Conservation (phyloP, 1,140 invertebrate genomes). For the Anthonomus grandis region DNA sequence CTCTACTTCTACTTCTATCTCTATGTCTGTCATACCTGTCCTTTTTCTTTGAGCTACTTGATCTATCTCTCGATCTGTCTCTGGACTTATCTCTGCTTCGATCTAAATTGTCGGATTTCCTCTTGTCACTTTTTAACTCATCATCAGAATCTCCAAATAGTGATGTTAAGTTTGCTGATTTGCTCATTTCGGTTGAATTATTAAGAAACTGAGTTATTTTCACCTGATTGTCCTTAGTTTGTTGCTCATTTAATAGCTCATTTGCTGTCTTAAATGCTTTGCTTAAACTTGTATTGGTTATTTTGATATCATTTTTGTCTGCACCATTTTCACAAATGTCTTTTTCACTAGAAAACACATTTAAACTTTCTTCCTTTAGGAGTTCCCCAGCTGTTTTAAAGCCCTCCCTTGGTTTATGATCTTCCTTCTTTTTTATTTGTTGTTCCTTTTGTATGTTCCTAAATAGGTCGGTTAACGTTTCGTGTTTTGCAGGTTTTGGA, state of each 20-base stretch:
- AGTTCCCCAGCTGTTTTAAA: slow-evolving; percentile 7
- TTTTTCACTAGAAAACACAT: no score
- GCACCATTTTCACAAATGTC: background rate
- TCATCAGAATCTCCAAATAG: slow-evolving; percentile 32
- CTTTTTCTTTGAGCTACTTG: slow-evolving; percentile 8
- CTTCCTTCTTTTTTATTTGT: background rate
- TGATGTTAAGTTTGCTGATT: slow-evolving; percentile 19
- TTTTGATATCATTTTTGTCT: background rate
- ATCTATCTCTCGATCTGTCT: background rate
- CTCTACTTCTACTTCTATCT: slow-evolving; percentile 18
- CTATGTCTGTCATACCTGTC: slow-evolving; percentile 9
- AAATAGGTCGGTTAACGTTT: slow-evolving; percentile 50
- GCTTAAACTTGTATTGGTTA: background rate
- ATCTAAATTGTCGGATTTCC: slow-evolving; percentile 1
- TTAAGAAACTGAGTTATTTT: background rate
- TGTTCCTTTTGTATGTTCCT: slow-evolving; percentile 43
- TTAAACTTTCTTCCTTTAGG: slow-evolving; percentile 1
- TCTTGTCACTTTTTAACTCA: background rate
- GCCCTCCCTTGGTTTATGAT: background rate
- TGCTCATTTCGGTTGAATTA: slow-evolving; percentile 8
- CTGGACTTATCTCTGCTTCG: background rate
- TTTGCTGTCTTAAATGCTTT: slow-evolving; percentile 9
- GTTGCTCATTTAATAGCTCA: slow-evolving; percentile 15
- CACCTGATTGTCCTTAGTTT: background rate
- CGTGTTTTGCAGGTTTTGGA: slow-evolving; percentile 48